Evolutionary conservation across 2,113 vertebrate genomes (phyloP), one percentile per base, ranked within the genome.

Genomic region (Brachypodius melanocephalos): DNA sequence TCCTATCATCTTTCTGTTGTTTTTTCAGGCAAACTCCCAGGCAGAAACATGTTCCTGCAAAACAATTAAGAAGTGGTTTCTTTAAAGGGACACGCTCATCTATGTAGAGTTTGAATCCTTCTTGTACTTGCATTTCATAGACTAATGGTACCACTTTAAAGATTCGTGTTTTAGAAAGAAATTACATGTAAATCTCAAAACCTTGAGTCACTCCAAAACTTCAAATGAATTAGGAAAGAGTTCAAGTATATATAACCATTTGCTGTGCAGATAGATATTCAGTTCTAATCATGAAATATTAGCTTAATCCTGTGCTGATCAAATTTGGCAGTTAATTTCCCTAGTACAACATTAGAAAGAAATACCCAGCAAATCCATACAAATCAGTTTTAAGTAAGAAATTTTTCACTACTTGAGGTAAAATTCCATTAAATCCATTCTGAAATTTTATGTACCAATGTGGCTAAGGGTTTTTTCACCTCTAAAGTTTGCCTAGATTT

Each of bases 271-370:
- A 29, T 18, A 69, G 57, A 46, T 77, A 59, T 8, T 73, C 43
- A 34, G 5, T 91, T 90, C 40, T 90, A 79, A 89, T 93, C 29
- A 85, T n/a, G 51, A 93, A 91, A 88, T 36, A 49, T 59, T 66
- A 94, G 43, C 49, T 94, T 84, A 73, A 77, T 84, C 49, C 66
- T 85, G 46, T 45, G 45, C 65, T 57, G 72, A 84, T 93, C 49
- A 77, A 31, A 80, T 48, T 49, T 8, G 13, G 32, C 42, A 63
- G 32, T 31, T 63, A 63, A 69, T 94, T 93, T 90, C 24, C 20
- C 4, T 43, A 63, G 31, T 52, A 71, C 28, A 36, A 46, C 13
- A 32, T 45, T 78, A 62, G 49, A 42, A 85, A 72, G 63, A 82
- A 81, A 28, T 6, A 34, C 10, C 19, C 17, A 78, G 31, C 9